These are phyloP conservation scores for Phocides pigmalion DNA, from an alignment of 1,140 invertebrate species.

Conservation along the genomic window DNA sequence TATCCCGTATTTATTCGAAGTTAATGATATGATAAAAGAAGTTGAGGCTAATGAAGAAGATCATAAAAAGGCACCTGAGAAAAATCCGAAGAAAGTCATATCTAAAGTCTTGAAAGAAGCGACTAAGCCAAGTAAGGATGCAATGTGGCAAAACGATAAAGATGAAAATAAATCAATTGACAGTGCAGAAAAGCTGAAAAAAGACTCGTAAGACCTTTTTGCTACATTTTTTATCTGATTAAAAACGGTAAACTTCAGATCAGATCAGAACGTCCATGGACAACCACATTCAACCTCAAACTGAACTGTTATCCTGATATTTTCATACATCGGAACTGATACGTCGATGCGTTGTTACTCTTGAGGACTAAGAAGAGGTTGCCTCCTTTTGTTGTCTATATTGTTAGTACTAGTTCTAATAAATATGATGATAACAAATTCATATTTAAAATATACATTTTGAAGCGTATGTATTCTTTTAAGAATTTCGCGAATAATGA, in stretches of 20 bases:
- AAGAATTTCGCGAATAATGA: conserved; percentile 41
- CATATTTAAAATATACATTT: too few species aligned
- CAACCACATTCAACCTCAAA: too few species aligned
- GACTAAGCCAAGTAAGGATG: conserved; percentile 57
- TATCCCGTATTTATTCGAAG: conserved; percentile 55
- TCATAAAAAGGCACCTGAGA: conserved; percentile 52
- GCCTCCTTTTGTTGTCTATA: too few species aligned
- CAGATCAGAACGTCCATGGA: too few species aligned
- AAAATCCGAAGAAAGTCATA: conserved; percentile 49
- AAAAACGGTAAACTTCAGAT: too few species aligned
- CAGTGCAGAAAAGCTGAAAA: conserved; percentile 46
- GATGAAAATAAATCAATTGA: conserved; percentile 42
- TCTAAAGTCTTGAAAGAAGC: conserved; percentile 54
- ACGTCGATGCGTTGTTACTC: too few species aligned
- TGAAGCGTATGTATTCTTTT: conserved; percentile 23
- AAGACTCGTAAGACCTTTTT: conserved; percentile 43
- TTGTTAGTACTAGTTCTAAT: too few species aligned
- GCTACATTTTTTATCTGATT: too few species aligned
- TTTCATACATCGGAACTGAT: too few species aligned
- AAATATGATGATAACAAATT: too few species aligned
- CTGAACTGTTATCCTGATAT: too few species aligned
- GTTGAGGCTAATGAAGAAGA: conserved; percentile 51
- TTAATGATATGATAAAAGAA: conserved; percentile 58
- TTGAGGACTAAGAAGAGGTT: too few species aligned
- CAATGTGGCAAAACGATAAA: conserved; percentile 45